A percentile compares a stretch with the other conserved stretches of the same genome.
These are phyloP conservation scores for Pyralis farinalis DNA, from an alignment of 2,888 invertebrate species.

Conservation along the genomic window DNA sequence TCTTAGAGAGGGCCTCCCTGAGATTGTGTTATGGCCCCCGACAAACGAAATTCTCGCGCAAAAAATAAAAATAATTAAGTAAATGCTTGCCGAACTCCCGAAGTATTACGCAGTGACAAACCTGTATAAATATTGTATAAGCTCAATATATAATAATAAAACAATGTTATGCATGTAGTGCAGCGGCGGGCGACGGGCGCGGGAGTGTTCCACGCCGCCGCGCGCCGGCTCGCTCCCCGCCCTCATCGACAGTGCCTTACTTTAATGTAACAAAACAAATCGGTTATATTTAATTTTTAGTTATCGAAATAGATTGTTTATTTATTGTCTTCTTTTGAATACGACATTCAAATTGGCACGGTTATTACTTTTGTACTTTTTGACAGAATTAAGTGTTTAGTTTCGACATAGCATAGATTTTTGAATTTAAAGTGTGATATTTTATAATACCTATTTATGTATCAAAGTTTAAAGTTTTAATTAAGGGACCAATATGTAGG, in stretches of 20 bases:
- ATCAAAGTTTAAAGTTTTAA: slow-evolving; percentile 78
- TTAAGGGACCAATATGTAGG: slow-evolving; percentile 80
- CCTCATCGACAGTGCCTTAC: slow-evolving; percentile 67
- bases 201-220: slow-evolving; percentile 45
- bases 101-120: slow-evolving; percentile 50
- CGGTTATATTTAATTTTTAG: slow-evolving; percentile 78
- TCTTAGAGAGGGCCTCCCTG: slow-evolving; percentile 35
- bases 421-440: slow-evolving; percentile 81
- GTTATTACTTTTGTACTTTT: slow-evolving; percentile 77
- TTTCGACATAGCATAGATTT: slow-evolving; percentile 74
- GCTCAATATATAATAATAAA: slow-evolving; percentile 40
- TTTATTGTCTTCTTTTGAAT: slow-evolving; percentile 78
- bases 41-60: slow-evolving; percentile 45
- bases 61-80: slow-evolving; percentile 50
- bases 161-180: slow-evolving; percentile 39
- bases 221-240: slow-evolving; percentile 27
- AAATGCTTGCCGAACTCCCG: slow-evolving; percentile 59
- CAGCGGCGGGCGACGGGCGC: slow-evolving; percentile 30
- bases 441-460: slow-evolving; percentile 75
- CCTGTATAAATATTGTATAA: slow-evolving; percentile 51
- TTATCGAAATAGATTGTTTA: slow-evolving; percentile 78
- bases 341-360: slow-evolving; percentile 74
- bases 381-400: slow-evolving; percentile 76
- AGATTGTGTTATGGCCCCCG: slow-evolving; percentile 31
- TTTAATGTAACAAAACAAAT: slow-evolving; percentile 64